Evolutionary conservation across 2,113 vertebrate genomes (phyloP).

Genomic region (Scortum barcoo): DNA sequence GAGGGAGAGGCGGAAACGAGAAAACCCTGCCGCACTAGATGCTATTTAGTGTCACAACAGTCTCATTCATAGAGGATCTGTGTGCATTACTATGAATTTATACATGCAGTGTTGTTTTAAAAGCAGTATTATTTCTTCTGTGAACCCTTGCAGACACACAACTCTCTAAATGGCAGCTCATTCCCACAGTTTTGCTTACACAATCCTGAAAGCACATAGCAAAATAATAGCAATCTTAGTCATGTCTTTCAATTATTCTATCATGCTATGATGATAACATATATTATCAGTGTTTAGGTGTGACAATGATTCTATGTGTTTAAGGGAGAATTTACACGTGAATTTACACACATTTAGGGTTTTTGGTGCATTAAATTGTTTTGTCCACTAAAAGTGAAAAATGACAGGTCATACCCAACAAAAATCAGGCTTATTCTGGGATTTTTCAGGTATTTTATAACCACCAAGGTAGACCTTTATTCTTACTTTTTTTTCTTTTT

Average conservation of each 20-base stretch:
- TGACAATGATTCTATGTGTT: background rate
- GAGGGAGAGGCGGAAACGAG: conserved; percentile 33
- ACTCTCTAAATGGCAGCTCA: background rate
- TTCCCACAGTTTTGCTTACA: background rate
- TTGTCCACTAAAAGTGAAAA: background rate
- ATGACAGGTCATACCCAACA: background rate
- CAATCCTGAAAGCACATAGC: background rate
- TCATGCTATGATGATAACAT: background rate
- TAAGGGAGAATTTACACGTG: too few relatives aligned
- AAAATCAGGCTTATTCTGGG: background rate
- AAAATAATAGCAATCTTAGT: background rate
- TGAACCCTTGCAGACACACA: background rate
- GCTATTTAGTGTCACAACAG: conserved; percentile 36
- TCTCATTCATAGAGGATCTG: conserved; percentile 28
- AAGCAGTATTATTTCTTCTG: background rate
- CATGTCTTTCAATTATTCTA: background rate
- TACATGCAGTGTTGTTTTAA: background rate
- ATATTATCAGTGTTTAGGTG: background rate
- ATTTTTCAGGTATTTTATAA: background rate
- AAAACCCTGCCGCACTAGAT: conserved; percentile 26
- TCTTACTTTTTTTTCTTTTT: background rate
- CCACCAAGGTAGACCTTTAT: background rate
- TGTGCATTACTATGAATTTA: background rate
- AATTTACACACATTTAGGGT: background rate
- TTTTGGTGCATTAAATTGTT: background rate